Base-by-base conservation (phyloP, 2,113 vertebrate genomes). In the Chiloscyllium plagiosum region DNA sequence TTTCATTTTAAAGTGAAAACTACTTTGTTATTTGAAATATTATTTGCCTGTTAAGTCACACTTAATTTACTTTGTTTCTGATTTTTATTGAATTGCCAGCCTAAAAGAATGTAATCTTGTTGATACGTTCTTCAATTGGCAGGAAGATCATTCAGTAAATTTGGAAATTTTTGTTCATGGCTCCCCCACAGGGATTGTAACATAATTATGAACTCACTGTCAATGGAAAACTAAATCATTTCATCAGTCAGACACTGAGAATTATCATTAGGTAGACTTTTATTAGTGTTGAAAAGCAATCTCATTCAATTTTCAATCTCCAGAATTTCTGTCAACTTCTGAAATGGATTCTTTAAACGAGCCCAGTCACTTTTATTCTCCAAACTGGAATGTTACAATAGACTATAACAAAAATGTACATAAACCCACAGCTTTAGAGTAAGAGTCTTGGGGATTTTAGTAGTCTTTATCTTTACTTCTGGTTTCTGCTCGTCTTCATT, bases 211-310 rank as follows among this genome's bases (percentile, higher is more conserved):
- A 89, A 89, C 86, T 89, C 50, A 29, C 52, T 26, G 52, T 87
- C 85, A 87, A 52, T 47, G 10, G 50, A 24, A 85, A 85, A 52
- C 29, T 52, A 47, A 89, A 89, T 89, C 86, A 52, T 8, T 89
- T 56, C 86, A 89, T 89, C 47, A 89, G 24, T 17, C 52, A 56
- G 86, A 89, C 86, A 52, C 47, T 50, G 56, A 56, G 86, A 56
- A 89, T 56, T 56, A 89, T 50, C 50, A 89, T 89, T 47, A 89
- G 86, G 47, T 89, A 56, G 56, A 56, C 56, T 89, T 26, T 89
- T 47, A 89, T 89, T 89, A 89, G 52, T 56, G 47, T 56, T 89
- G 86, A 89, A 24, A 89, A 89, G 86, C 86, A 89, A 56, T 50
- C 20, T 89, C 47, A 89, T 56, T 89, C 26, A 24, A 89, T 89